Conservation (phyloP, 2,113 vertebrate genomes). For the Microtus montanus region DNA sequence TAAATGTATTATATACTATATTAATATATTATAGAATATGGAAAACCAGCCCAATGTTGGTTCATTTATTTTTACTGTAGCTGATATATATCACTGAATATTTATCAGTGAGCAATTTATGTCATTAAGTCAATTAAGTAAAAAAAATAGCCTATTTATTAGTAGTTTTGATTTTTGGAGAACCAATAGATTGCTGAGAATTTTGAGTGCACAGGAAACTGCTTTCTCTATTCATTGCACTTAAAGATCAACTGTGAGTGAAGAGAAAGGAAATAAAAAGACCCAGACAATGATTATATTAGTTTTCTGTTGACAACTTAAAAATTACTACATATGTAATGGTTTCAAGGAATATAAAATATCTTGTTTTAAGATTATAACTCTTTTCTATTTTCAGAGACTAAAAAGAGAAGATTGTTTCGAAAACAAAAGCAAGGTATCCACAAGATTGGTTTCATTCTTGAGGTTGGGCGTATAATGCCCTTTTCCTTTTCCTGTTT, state of each 20-base stretch:
- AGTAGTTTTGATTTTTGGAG: neutral
- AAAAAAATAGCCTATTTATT: neutral
- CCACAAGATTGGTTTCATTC: neutral
- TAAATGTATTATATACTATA: neutral
- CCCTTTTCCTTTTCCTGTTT: neutral
- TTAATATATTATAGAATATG: neutral
- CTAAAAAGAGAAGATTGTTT: neutral
- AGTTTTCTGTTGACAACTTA: neutral
- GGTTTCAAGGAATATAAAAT: neutral
- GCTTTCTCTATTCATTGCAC: neutral
- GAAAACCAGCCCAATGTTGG: accelerated
- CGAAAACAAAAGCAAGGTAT: neutral
- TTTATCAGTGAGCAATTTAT: neutral
- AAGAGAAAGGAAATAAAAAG: neutral
- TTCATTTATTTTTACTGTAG: neutral
- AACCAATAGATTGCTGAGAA: neutral
- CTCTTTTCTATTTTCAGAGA: neutral
- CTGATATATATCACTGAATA: neutral
- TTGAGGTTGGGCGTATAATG: neutral
- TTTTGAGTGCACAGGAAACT: neutral
- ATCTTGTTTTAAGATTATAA: neutral
- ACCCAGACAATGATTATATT: neutral
- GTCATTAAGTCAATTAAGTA: neutral
- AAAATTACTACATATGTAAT: neutral
- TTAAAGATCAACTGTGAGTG: neutral